These are phyloP conservation scores for Nemapogon koenigi DNA, from an alignment of 2,888 invertebrate genomes.

Conservation along the genomic window DNA sequence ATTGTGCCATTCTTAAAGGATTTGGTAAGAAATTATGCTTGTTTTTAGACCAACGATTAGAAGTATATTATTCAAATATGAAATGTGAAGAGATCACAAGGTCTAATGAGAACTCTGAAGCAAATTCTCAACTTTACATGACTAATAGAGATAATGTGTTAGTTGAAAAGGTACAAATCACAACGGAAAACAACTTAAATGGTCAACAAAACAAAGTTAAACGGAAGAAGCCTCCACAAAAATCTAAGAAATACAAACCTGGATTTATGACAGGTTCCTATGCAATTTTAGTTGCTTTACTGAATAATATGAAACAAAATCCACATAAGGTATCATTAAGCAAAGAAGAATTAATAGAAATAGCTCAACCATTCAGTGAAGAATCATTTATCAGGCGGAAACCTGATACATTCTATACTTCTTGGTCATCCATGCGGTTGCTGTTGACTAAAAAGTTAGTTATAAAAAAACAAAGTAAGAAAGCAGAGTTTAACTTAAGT, in stretches of 20 bases:
- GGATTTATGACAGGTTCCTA: too few species aligned
- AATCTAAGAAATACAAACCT: too few species aligned
- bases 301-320: slow-evolving; percentile 48
- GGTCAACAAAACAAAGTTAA: too few species aligned
- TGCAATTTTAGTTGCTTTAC: slow-evolving; percentile 70
- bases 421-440: slow-evolving; percentile 72
- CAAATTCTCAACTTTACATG: too few species aligned
- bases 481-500: slow-evolving; percentile 63
- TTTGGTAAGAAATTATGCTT: slow-evolving; percentile 80
- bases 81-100: too few species aligned
- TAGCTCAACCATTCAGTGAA: slow-evolving; percentile 67
- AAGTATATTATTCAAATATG: slow-evolving; percentile 42
- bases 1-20: slow-evolving; percentile 83
- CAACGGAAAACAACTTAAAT: too few species aligned
- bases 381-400: slow-evolving; percentile 64
- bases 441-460: slow-evolving; percentile 68
- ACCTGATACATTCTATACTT: slow-evolving; percentile 63
- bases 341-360: slow-evolving; percentile 64
- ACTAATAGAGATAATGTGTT: too few species aligned
- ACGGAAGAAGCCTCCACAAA: too few species aligned
- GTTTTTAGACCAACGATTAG: slow-evolving; percentile 78
- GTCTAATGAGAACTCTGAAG: too few species aligned
- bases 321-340: slow-evolving; percentile 48
- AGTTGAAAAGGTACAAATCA: too few species aligned
- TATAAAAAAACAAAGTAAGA: slow-evolving; percentile 49